Evolutionary conservation across 2,888 invertebrate species (phyloP).

Genomic region (Meiosimyza decipiens): DNA sequence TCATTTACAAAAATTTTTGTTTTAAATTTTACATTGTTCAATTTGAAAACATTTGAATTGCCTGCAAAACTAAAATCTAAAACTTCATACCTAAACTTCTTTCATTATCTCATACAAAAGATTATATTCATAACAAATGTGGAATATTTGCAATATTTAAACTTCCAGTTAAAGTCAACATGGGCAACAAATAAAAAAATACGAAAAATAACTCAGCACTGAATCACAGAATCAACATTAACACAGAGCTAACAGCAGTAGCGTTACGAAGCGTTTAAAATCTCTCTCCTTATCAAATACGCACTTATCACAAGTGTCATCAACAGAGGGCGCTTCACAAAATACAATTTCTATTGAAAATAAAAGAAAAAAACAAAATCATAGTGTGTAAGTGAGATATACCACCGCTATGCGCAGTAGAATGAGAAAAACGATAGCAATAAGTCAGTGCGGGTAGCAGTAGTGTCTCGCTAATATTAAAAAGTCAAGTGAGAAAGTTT

Average conservation of each 20-base stretch:
- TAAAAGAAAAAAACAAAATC: too few relatives aligned
- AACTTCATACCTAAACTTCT: too few relatives aligned
- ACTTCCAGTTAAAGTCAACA: background rate
- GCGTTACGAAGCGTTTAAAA: conserved; percentile 26
- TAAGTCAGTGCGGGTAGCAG: background rate
- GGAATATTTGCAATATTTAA: too few relatives aligned
- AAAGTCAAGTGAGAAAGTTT: conserved; percentile 23
- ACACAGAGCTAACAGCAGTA: background rate
- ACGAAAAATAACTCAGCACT: background rate
- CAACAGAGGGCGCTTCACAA: conserved; percentile 30
- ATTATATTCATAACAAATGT: too few relatives aligned
- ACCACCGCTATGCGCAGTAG: too few relatives aligned
- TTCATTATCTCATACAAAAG: too few relatives aligned
- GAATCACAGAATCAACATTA: background rate
- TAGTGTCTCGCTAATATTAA: conserved; percentile 27
- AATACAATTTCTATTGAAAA: conserved; percentile 26
- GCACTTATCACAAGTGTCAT: conserved; percentile 34
- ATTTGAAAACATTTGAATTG: too few relatives aligned
- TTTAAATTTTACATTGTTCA: too few relatives aligned
- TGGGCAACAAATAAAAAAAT: background rate
- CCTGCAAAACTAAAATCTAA: too few relatives aligned
- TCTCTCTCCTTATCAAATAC: conserved; percentile 25
- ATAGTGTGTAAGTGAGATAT: too few relatives aligned
- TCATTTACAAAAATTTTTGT: too few relatives aligned
- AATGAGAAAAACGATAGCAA: background rate